phyloP scores from a whole-genome alignment of 2,113 vertebrate species.

The Murina feae region DNA sequence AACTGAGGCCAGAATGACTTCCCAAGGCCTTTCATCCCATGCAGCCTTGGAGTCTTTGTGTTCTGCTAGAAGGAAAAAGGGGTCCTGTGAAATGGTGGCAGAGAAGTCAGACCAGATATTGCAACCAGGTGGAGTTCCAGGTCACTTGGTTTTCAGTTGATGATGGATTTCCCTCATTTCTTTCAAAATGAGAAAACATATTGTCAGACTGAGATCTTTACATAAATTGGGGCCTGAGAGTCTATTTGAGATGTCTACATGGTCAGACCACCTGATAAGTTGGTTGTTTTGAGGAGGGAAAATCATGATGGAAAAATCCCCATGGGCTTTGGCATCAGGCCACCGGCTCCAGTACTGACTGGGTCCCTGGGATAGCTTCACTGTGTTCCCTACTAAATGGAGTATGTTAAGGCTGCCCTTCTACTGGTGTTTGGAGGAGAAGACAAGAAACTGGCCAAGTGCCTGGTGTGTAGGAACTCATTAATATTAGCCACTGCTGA shows the following conservation, averaged over 20 bases:
- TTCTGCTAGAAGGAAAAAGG: not conserved
- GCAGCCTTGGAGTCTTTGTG: not conserved
- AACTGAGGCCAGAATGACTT: not conserved
- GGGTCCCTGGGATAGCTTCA: not conserved
- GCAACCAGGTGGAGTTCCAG: slow-evolving; percentile 27
- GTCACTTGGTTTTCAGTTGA: not conserved
- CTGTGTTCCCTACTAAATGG: not conserved
- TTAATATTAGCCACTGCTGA: not conserved
- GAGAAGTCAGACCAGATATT: not conserved
- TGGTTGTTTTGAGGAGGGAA: not conserved
- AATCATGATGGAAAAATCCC: not conserved
- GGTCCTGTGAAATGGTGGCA: not conserved
- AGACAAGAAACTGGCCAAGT: not conserved
- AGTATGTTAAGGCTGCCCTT: not conserved
- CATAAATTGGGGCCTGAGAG: not conserved
- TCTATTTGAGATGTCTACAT: not conserved
- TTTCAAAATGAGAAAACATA: slow-evolving; percentile 49
- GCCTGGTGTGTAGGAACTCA: not conserved
- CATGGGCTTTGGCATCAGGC: not conserved
- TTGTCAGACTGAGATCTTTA: not conserved
- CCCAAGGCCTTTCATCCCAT: not conserved
- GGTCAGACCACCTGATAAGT: not conserved
- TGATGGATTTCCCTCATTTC: slow-evolving; percentile 25
- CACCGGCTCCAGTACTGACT: not conserved
- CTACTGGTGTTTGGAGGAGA: not conserved